Evolutionary conservation across 2,797 vertebrate species (phyloP).

Genomic region (Periophthalmus magnuspinnatus): DNA sequence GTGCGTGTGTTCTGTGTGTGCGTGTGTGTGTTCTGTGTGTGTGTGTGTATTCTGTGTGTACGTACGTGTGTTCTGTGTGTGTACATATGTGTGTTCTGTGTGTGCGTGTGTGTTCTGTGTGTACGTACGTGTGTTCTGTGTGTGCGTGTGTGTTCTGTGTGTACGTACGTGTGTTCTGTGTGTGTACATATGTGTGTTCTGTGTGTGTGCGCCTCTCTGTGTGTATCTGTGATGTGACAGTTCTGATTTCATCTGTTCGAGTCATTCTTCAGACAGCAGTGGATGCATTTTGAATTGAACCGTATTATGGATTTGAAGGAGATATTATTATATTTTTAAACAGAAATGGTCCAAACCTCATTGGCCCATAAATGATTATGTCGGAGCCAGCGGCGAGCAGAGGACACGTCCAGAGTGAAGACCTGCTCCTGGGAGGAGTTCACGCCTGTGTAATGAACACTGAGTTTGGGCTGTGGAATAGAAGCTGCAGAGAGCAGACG

Average conservation of each 20-base stretch:
- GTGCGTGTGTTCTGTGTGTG: too few species aligned
- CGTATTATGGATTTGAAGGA: background rate
- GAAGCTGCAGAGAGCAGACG: constrained; percentile 73
- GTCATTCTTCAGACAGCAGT: constrained; percentile 7
- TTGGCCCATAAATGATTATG: constrained; percentile 74
- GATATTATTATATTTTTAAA: background rate
- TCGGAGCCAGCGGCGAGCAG: constrained; percentile 72
- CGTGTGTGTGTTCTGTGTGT: too few species aligned
- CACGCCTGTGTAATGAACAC: constrained; percentile 65
- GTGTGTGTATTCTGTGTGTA: too few species aligned
- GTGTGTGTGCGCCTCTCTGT: too few species aligned
- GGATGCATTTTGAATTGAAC: background rate
- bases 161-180: too few species aligned
- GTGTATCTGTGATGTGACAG: too few species aligned
- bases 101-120: too few species aligned
- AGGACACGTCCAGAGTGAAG: constrained; percentile 66
- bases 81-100: too few species aligned
- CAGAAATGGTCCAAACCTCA: constrained; percentile 62
- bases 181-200: too few species aligned
- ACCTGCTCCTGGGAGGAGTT: constrained; percentile 70
- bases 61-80: too few species aligned
- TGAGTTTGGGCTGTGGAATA: constrained; percentile 72
- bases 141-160: too few species aligned
- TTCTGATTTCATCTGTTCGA: constrained; percentile 34
- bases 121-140: too few species aligned